These are phyloP conservation scores for Craseonycteris thonglongyai DNA, from an alignment of 2,113 vertebrate species.

Conservation along the genomic window DNA sequence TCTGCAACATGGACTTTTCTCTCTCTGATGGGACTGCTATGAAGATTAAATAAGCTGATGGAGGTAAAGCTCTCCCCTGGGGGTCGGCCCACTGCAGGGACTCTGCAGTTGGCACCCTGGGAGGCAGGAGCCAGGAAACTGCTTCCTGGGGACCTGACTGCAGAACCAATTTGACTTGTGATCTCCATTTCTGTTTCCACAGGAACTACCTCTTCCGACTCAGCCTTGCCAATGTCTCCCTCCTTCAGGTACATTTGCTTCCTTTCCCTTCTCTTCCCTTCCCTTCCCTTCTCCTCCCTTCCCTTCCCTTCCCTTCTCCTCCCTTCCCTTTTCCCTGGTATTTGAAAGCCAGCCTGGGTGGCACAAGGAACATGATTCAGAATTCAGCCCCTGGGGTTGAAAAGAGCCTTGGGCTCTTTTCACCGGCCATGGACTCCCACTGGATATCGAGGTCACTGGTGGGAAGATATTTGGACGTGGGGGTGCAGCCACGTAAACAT, in stretches of 20 bases:
- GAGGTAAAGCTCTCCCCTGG: background rate
- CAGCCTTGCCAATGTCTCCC: slow-evolving; percentile 92
- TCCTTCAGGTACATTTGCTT: slow-evolving; percentile 89
- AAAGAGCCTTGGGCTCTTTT: background rate
- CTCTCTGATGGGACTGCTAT: background rate
- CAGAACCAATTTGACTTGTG: background rate
- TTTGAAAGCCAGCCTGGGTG: background rate
- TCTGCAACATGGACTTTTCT: background rate
- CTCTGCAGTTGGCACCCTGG: background rate
- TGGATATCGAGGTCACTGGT: background rate
- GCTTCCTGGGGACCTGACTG: background rate
- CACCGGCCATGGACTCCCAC: background rate
- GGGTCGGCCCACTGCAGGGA: background rate
- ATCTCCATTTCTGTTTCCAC: slow-evolving; percentile 74
- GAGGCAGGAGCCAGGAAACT: background rate
- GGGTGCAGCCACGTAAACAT: rapidly evolving
- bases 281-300: slow-evolving; percentile 86
- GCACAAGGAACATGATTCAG: background rate
- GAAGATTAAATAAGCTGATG: background rate
- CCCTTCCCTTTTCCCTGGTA: background rate
- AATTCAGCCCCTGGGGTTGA: background rate
- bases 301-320: slow-evolving; percentile 58
- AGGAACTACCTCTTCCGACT: slow-evolving; percentile 99
- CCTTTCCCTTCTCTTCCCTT: background rate
- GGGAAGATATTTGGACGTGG: background rate